phyloP scores from a whole-genome alignment of 2,113 vertebrate genomes.

The Jacana jacana region DNA sequence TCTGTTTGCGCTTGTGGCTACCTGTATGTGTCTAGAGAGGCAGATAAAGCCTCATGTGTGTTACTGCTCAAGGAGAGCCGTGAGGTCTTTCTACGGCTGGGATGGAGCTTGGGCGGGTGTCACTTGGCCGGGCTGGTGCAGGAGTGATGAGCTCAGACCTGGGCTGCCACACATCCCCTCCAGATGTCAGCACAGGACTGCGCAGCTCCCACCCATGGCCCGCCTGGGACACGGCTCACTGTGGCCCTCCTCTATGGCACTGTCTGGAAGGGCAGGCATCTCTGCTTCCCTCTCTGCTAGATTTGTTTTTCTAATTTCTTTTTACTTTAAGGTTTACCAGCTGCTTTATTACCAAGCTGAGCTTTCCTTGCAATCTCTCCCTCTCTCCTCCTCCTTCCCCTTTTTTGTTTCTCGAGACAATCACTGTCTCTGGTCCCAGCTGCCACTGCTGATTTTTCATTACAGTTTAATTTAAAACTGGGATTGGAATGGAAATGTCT shows the following conservation, averaged over 20 bases:
- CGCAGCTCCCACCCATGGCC: background rate
- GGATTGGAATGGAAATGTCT: conserved; percentile 88
- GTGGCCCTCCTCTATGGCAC: background rate
- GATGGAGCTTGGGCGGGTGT: background rate
- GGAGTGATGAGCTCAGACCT: background rate
- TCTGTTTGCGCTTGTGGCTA: too few relatives aligned
- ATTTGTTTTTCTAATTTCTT: conserved; percentile 86
- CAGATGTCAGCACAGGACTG: conserved; percentile 73
- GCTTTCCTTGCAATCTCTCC: conserved; percentile 73
- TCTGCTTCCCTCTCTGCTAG: conserved; percentile 67
- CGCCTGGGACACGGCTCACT: conserved; percentile 17
- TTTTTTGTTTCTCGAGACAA: conserved; percentile 80
- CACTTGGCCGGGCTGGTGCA: fast-evolving
- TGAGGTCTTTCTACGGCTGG: fast-evolving
- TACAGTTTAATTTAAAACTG: conserved; percentile 88
- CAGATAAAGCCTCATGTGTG: fast-evolving
- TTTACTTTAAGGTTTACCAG: conserved; percentile 82
- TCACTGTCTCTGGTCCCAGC: conserved; percentile 84
- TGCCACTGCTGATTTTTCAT: conserved; percentile 88
- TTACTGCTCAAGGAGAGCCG: fast-evolving
- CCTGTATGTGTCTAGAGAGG: background rate
- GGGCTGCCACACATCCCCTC: conserved; percentile 23
- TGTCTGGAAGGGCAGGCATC: conserved; percentile 27
- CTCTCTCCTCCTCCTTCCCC: conserved; percentile 57
- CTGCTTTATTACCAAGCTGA: conserved; percentile 80